phyloP scores from a whole-genome alignment of 1,140 invertebrate species.

The Penaeus japonicus region DNA sequence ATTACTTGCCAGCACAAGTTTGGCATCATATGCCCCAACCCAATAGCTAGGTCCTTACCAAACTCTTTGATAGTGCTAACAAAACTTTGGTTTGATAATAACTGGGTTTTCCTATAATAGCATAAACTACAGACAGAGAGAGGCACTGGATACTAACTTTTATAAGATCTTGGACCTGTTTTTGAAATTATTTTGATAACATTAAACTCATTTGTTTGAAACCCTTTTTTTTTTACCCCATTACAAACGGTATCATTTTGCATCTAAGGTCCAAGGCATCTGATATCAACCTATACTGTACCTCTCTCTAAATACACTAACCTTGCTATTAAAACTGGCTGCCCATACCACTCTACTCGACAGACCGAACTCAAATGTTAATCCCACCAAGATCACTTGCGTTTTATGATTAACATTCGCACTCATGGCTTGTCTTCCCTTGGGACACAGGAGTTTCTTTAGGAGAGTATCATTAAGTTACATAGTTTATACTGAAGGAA shows the following conservation, averaged over 20 bases:
- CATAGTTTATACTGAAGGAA: too few relatives aligned
- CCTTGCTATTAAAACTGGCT: conserved; percentile 14
- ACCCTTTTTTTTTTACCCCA: too few relatives aligned
- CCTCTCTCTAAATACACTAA: conserved; percentile 9
- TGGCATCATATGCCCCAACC: not conserved
- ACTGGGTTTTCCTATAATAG: conserved; percentile 26
- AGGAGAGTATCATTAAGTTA: too few relatives aligned
- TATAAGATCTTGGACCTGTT: too few relatives aligned
- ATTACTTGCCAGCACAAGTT: conserved; percentile 26
- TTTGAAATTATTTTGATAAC: too few relatives aligned
- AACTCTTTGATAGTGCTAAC: conserved; percentile 10
- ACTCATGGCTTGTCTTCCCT: too few relatives aligned
- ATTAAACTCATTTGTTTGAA: too few relatives aligned
- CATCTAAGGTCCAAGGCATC: not conserved
- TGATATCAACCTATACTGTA: not conserved
- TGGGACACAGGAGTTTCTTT: too few relatives aligned
- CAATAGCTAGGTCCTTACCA: not conserved
- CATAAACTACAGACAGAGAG: not conserved
- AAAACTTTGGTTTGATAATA: conserved; percentile 31
- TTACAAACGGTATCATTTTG: too few relatives aligned
- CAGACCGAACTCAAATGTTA: not conserved
- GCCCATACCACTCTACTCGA: not conserved
- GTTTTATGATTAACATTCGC: too few relatives aligned
- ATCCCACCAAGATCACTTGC: too few relatives aligned
- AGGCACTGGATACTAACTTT: not conserved